Evolutionary conservation across 2,888 invertebrate genomes (phyloP), one percentile per base, ranked within the genome.

Genomic region (Scaptomyza cyrtandrae): DNA sequence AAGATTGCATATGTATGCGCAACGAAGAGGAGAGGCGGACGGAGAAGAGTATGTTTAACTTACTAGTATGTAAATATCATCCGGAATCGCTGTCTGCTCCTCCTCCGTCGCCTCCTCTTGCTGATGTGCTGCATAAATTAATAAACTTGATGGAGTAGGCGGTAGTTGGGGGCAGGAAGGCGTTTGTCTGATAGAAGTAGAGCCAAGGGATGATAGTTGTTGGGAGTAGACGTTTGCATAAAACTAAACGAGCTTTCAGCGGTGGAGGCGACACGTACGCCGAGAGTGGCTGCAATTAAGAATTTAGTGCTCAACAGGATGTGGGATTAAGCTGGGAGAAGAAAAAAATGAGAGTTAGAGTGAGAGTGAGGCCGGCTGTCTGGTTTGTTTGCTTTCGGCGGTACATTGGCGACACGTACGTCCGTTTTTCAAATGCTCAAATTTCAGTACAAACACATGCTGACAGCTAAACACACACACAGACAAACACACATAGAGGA

Each of bases 201-300:
- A 6, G 11, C 16, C 16, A 48, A 48, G 13, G 49, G 41, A 41
- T 14, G 14, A 33, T 19, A 11, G 46, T 6, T 19, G 39, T 14
- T 39, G 14, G 19, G 11, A 35, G 33, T 4, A n/a, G 35, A 11
- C 33, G 9, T 6, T 56, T 54, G 66, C 63, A 86, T 84, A 84
- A 84, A 87, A 79, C 72, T 72, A 87, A 87, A 82, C 88, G 86
- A 81, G 79, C 79, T 81, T 72, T 66, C 79, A 69, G 67, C 67
- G 50, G 60, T 53, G 70, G 71, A n/a, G 56, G 56, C 71, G 57
- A 66, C 86, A 88, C 83, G 88, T 87, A 79, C 86, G 59, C 66
- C 50, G 66, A 60, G 78, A 82, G 76, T 84, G 58, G 66, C 86
- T 83, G 84, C 88, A 85, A 85, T 85, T 85, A 85, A 85, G 88